Evolutionary conservation across 2,113 vertebrate species (phyloP).

Genomic region (Corythornis madagascariensis): DNA sequence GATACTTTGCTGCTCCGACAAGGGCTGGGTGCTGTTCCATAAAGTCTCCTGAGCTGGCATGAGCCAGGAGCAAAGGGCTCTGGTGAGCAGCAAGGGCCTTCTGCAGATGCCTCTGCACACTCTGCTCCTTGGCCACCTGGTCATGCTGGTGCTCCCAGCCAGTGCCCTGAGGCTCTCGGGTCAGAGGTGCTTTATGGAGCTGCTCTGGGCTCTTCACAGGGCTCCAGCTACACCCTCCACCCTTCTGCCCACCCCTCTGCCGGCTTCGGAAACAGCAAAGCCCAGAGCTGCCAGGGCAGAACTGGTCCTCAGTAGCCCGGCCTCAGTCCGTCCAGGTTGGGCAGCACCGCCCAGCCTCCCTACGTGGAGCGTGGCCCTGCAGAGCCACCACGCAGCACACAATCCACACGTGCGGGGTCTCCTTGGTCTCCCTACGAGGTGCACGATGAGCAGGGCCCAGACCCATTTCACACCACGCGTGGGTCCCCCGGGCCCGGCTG

Average conservation of each 20-base stretch:
- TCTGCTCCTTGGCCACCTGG: neutral
- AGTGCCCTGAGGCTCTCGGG: fast-evolving
- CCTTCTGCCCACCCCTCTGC: too few species aligned
- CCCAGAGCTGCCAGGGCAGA: neutral
- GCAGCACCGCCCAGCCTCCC: fast-evolving
- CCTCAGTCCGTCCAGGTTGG: neutral
- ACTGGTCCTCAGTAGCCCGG: neutral
- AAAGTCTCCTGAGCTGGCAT: neutral
- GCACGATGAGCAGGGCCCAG: too few species aligned
- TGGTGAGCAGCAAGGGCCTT: neutral
- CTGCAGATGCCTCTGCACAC: too few species aligned
- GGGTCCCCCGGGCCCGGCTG: too few species aligned
- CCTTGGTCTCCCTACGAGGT: too few species aligned
- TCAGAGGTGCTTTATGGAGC: neutral
- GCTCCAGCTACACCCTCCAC: neutral
- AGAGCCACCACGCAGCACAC: neutral
- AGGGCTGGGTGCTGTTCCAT: neutral
- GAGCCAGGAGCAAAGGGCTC: neutral
- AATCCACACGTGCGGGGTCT: neutral
- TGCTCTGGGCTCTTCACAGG: neutral
- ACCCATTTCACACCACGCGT: neutral
- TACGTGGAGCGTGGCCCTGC: neutral
- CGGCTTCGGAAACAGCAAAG: neutral
- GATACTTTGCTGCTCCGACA: neutral
- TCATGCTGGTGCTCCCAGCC: neutral